These are phyloP conservation scores for Nebria brevicollis DNA, from an alignment of 2,888 invertebrate genomes.

Conservation along the genomic window DNA sequence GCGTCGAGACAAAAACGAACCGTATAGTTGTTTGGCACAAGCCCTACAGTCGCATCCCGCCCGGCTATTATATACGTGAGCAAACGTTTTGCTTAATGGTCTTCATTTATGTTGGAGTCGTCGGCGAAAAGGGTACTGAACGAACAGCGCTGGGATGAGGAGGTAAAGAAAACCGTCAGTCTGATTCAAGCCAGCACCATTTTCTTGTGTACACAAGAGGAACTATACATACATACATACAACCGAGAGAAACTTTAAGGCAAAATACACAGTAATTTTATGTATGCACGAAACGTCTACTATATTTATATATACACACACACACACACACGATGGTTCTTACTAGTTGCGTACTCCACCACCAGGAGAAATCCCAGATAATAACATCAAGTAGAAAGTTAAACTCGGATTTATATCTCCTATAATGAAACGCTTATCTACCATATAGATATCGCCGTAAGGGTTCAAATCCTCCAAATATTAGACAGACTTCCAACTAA, in stretches of 20 bases:
- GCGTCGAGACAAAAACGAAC: conserved; percentile 51
- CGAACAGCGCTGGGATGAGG: background rate
- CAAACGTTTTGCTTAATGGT: conserved; percentile 47
- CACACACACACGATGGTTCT: background rate
- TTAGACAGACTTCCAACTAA: background rate
- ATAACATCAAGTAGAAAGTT: conserved; percentile 40
- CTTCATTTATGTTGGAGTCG: conserved; percentile 42
- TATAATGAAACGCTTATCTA: conserved; percentile 26
- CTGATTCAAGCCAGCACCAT: conserved; percentile 32
- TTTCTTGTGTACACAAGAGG: conserved; percentile 41
- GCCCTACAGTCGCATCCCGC: background rate
- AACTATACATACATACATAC: conserved; percentile 31
- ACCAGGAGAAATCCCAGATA: conserved; percentile 38
- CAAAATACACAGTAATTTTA: conserved; percentile 63
- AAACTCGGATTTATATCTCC: conserved; percentile 42
- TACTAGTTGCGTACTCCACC: background rate
- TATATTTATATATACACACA: conserved; percentile 34
- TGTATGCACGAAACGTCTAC: conserved; percentile 55
- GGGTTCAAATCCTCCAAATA: background rate
- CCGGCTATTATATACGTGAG: conserved; percentile 41
- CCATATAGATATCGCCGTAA: background rate
- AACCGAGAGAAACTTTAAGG: conserved; percentile 53
- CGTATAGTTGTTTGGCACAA: conserved; percentile 49
- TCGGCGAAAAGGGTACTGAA: background rate
- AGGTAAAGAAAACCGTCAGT: conserved; percentile 19